These are phyloP conservation scores for Augiades crinisus DNA, from an alignment of 2,888 invertebrate genomes.

Conservation along the genomic window DNA sequence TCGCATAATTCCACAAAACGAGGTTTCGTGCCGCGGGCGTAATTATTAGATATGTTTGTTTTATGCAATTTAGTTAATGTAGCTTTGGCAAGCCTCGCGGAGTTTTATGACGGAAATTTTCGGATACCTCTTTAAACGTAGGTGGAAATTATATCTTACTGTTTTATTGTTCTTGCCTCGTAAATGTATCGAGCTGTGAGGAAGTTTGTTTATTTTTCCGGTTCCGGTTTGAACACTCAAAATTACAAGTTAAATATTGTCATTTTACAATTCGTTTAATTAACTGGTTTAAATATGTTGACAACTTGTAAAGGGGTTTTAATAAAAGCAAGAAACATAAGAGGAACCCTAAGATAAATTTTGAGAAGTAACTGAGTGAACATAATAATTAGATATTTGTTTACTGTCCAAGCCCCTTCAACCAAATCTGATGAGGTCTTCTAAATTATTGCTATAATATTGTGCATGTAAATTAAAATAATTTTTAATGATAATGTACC, in stretches of 20 bases:
- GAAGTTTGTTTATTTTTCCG: slow-evolving; percentile 30
- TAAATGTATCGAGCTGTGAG: slow-evolving; percentile 37
- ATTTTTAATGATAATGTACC: too few relatives aligned
- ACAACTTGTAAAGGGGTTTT: too few relatives aligned
- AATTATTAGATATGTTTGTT: slow-evolving; percentile 75
- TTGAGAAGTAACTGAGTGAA: too few relatives aligned
- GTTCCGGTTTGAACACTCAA: slow-evolving; percentile 23
- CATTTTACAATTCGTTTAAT: too few relatives aligned
- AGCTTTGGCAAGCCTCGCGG: slow-evolving; percentile 43
- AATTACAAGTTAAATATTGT: not conserved
- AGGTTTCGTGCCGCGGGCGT: slow-evolving; percentile 52
- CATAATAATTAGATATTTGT: too few relatives aligned
- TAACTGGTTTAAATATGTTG: not conserved
- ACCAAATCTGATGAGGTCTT: too few relatives aligned
- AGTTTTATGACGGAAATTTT: slow-evolving; percentile 61
- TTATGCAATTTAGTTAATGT: slow-evolving; percentile 72
- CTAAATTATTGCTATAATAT: too few relatives aligned
- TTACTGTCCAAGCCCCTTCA: too few relatives aligned
- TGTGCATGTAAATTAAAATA: too few relatives aligned
- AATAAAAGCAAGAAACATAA: too few relatives aligned
- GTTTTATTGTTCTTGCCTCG: slow-evolving; percentile 50
- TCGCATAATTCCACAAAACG: slow-evolving; percentile 67
- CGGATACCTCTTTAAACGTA: slow-evolving; percentile 50
- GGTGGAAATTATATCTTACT: slow-evolving; percentile 58
- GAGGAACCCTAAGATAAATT: too few relatives aligned